phyloP scores from a whole-genome alignment of 2,113 vertebrate genomes.

The Mesoclemmys tuberculata region DNA sequence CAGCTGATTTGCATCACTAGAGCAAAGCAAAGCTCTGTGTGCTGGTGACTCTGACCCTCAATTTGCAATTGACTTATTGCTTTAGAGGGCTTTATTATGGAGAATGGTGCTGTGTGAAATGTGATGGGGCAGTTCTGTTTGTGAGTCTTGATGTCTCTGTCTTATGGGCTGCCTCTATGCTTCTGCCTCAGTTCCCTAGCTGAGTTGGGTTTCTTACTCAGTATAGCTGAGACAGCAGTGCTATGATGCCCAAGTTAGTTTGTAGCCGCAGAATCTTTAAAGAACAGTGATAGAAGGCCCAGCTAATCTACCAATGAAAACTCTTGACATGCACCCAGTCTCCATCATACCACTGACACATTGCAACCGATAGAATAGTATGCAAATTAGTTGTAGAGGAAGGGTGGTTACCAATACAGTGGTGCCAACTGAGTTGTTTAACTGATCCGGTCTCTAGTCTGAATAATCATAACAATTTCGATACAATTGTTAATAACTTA shows the following conservation, averaged over 20 bases:
- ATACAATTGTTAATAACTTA: not conserved
- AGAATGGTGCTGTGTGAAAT: not conserved
- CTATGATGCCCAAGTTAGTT: rapidly evolving
- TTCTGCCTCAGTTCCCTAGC: rapidly evolving
- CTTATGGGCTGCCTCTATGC: not conserved
- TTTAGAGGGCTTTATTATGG: not conserved
- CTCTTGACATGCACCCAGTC: not conserved
- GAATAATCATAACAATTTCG: not conserved
- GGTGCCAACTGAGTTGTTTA: rapidly evolving
- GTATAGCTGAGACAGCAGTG: not conserved
- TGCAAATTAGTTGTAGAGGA: not conserved
- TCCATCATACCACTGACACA: rapidly evolving
- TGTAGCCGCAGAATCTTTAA: not conserved
- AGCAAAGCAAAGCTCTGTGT: not conserved
- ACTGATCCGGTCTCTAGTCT: not conserved
- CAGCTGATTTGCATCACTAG: too few species aligned
- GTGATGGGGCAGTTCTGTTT: too few species aligned
- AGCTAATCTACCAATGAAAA: not conserved
- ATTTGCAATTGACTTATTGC: constrained; percentile 13
- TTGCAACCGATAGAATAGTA: not conserved
- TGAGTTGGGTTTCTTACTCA: not conserved
- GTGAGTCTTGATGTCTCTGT: not conserved
- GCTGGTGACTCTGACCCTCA: not conserved
- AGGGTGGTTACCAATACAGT: not conserved
- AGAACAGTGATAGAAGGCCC: rapidly evolving